These are phyloP conservation scores for Todus mexicanus DNA, from an alignment of 2,797 vertebrate genomes.

Conservation along the genomic window DNA sequence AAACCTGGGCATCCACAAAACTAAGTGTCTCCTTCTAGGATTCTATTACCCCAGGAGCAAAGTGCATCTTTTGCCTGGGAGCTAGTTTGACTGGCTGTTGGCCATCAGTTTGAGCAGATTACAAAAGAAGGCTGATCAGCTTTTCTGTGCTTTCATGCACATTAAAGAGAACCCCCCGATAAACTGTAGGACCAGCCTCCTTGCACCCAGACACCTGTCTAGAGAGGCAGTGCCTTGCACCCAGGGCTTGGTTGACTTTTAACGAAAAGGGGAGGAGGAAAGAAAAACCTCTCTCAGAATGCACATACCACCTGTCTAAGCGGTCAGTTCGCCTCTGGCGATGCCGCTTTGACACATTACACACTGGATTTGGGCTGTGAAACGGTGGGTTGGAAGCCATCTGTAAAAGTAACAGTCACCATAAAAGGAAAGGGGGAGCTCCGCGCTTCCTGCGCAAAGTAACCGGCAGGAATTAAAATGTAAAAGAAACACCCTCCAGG, in stretches of 20 bases:
- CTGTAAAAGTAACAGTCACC: neutral
- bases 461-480: constrained; percentile 12
- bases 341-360: neutral
- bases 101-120: neutral
- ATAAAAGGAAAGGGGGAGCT: neutral
- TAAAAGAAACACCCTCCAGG: neutral
- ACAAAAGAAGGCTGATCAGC: neutral
- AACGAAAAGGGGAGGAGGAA: neutral
- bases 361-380: neutral
- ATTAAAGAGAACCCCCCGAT: neutral
- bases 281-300: neutral
- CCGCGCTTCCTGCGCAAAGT: neutral
- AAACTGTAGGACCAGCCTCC: neutral
- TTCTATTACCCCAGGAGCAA: neutral
- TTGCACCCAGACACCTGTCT: neutral
- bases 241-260: neutral
- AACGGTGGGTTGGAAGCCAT: neutral
- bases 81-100: neutral
- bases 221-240: neutral
- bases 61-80: neutral
- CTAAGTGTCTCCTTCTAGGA: neutral
- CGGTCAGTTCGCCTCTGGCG: accelerated
- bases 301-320: neutral
- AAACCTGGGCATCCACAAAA: neutral
- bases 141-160: neutral